Conservation (phyloP, 2,888 invertebrate species). For the Helicoverpa assulta region DNA sequence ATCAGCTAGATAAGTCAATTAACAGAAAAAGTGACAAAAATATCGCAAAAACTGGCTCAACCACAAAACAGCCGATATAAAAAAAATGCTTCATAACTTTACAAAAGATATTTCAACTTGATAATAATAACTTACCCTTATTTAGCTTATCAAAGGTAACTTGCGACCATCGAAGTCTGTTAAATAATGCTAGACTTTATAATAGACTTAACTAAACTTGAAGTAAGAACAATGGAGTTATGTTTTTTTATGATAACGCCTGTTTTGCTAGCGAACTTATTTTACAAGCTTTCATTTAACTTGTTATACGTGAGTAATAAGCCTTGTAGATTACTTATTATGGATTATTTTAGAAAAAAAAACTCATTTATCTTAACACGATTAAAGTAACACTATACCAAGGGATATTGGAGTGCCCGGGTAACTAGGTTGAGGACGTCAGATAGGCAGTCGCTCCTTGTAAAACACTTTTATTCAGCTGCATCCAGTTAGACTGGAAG, state of each 20-base stretch:
- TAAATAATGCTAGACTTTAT: conserved; percentile 11
- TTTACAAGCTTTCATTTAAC: not conserved
- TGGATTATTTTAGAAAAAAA: too few relatives aligned
- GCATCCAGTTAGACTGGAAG: too few relatives aligned
- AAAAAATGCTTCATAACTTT: conserved; percentile 1
- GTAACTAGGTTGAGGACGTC: too few relatives aligned
- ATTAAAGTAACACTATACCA: too few relatives aligned
- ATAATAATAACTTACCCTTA: conserved; percentile 5
- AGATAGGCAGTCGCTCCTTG: too few relatives aligned
- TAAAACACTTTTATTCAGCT: too few relatives aligned
- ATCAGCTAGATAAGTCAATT: too few relatives aligned
- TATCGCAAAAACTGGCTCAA: not conserved
- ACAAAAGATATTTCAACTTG: conserved; percentile 1
- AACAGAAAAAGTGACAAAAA: not conserved
- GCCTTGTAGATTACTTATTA: too few relatives aligned
- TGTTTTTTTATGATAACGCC: not conserved
- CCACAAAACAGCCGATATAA: not conserved
- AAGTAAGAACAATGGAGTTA: conserved; percentile 13
- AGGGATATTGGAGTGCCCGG: too few relatives aligned
- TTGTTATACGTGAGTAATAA: not conserved
- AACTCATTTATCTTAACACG: too few relatives aligned
- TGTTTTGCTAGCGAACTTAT: not conserved
- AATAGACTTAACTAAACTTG: conserved; percentile 2
- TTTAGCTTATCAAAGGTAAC: conserved; percentile 11
- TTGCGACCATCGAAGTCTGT: conserved; percentile 3